Base-by-base conservation (phyloP, 1,140 invertebrate species). In the Zaprionus taronus region DNA sequence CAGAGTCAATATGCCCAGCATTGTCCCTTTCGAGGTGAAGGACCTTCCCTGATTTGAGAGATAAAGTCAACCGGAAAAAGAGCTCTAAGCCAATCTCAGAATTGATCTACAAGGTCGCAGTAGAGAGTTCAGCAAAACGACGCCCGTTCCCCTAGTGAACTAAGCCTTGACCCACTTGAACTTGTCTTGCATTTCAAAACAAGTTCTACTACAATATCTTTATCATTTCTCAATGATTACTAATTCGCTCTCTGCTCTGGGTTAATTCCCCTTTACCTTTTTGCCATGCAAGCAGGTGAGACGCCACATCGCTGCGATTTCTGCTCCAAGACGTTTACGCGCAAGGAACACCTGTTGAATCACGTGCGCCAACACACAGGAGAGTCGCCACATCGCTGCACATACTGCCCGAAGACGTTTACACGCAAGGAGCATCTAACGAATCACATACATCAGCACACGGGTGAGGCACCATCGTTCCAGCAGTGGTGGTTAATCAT, bases 311-410 rank as follows among this genome's bases (percentile, higher is more conserved):
- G 96, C 44, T 97, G 96, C 91, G 96, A 96, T 93, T 97, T 96
- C 92, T 97, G 96, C 91, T 96, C 96, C 28, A 97, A 97, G 93
- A 96, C 96, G 20, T 97, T 97, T 93, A 97, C 96, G 7, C 94
- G 96, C 77, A 97, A 97, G 93, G 96, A 97, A 91, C 96, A 97
- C 92, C 94, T 97, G 75, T 92, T 97, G 81, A 97, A 97, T 92
- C 96, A 97, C 93, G 96, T 97, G 73, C 94, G 96, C 41, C 96
- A 97, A 93, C 96, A 97, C 93, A 97, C 96, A 81, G 92, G 92
- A 77, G 91, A 93, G 91, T 96, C 96, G 69, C 96, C 91, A 26
- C 91, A 92, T 89, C 91, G 91, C 77, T 93, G 92, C 81, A 95
- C 95, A 85, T 96, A 95, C 92, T 96, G 95, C 92, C 95, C 95